phyloP scores from a whole-genome alignment of 2,888 invertebrate genomes.

The Galeopsomyia nigrocyanea region DNA sequence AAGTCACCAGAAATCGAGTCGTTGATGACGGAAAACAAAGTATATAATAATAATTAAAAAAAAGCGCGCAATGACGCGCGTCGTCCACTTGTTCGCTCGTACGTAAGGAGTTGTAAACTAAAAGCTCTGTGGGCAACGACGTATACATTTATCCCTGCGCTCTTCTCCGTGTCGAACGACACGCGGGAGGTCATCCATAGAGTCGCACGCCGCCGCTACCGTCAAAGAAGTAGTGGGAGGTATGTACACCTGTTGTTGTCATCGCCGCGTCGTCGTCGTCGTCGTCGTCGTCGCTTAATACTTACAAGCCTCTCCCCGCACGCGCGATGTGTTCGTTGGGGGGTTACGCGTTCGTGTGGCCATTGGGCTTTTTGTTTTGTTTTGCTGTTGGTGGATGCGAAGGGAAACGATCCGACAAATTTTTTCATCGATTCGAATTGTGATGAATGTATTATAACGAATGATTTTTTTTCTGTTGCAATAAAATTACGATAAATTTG shows the following conservation, averaged over 20 bases:
- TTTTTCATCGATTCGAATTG: too few species aligned
- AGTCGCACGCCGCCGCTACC: constrained; percentile 26
- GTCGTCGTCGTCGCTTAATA: not conserved
- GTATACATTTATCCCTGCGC: constrained; percentile 67
- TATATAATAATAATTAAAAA: too few species aligned
- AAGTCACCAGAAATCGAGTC: not conserved
- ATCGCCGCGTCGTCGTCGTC: constrained; percentile 47
- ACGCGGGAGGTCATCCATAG: constrained; percentile 65
- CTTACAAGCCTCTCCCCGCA: not conserved
- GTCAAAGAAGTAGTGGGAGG: constrained; percentile 49
- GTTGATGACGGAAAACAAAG: not conserved
- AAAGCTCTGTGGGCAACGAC: constrained; percentile 62
- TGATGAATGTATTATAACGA: too few species aligned
- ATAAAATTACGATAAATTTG: too few species aligned
- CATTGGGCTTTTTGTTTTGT: too few species aligned
- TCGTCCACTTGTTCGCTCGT: constrained; percentile 50
- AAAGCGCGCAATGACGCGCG: constrained; percentile 47
- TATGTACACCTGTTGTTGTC: constrained; percentile 59
- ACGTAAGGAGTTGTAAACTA: constrained; percentile 55
- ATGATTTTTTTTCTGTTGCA: too few species aligned
- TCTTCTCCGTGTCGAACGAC: constrained; percentile 60
- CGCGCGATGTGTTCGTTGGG: not conserved
- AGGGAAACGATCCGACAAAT: too few species aligned
- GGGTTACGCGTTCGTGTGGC: too few species aligned
- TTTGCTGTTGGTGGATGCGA: too few species aligned